Percentiles rank a stretch among this genome's conserved stretches.
These are phyloP conservation scores for Popillia japonica DNA, from an alignment of 1,140 invertebrate genomes.

Conservation along the genomic window DNA sequence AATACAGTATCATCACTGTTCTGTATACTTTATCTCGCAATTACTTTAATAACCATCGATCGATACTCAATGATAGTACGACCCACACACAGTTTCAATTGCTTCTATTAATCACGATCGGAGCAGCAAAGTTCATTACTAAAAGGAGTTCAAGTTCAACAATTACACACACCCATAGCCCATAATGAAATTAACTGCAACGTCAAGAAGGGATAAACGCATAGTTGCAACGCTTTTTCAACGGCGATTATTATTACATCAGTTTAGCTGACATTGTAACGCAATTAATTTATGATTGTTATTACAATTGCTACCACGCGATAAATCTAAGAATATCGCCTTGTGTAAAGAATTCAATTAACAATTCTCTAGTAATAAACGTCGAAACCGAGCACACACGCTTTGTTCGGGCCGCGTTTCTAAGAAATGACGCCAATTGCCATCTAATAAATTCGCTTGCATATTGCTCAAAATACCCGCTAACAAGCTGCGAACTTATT, in stretches of 20 bases:
- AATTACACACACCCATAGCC: background rate
- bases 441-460: constrained; percentile 28
- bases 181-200: background rate
- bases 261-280: constrained; percentile 6
- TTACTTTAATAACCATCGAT: background rate
- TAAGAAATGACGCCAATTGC: constrained; percentile 22
- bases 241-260: background rate
- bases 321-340: constrained; percentile 30
- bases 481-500: constrained; percentile 12
- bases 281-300: background rate
- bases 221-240: background rate
- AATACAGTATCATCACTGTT: no score
- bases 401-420: constrained; percentile 1
- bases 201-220: background rate
- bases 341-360: constrained; percentile 4
- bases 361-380: constrained; percentile 14
- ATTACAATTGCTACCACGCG: constrained; percentile 19
- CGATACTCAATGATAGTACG: background rate
- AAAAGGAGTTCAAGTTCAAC: constrained; percentile 28
- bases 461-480: background rate
- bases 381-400: background rate
- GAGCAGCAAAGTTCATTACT: background rate
- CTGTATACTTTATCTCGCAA: no score
- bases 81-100: background rate
- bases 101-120: background rate